Base-by-base conservation (phyloP, 2,113 vertebrate species). In the Mastomys coucha region DNA sequence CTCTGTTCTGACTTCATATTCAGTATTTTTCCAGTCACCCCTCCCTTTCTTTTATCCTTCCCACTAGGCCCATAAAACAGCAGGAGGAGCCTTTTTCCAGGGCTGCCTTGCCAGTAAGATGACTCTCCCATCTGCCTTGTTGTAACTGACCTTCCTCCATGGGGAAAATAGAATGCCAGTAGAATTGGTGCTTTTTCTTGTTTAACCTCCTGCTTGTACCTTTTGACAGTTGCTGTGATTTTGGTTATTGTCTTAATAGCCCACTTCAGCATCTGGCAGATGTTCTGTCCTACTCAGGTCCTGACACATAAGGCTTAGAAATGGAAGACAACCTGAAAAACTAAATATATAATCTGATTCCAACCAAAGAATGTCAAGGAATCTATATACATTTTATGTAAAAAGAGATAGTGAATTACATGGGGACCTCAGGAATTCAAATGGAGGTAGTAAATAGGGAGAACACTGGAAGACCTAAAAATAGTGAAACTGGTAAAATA, bases 1-100 rank as follows among this genome's bases (percentile, higher is more conserved):
- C 60, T 72, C 31, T 22, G 67, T 33, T 72, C 28, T 85, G 42
- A 85, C 12, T 92, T 26, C 10, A 2, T 17, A 22, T 67, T 90
- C 56, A 91, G 96, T 92, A 89, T n/a, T 92, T 97, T 96, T 96
- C 86, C 80, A 76, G 13, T 76, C 42, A 36, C 10, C 20, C 24
- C 56, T 78, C 67, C 26, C 0, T 96, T 86, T 28, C 67, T 45
- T 5, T 2, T 22, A 9, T 16, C 8, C 1, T 76, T 86, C 84
- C 63, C 84, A 51, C 63, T 86, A 36, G 84, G 28, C 28, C 63
- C 63, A 86, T 86, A 86, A 86, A 86, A 49, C 84, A 69, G 84
- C 84, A 86, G 42, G 84, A 86, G 42, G 63, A 86, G 42, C 10
- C 26, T 49, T 36, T 86, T 42, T 49, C 17, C 28, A 36, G n/a